Base-by-base conservation (phyloP, 1,140 invertebrate species). In the Cydia splendana region DNA sequence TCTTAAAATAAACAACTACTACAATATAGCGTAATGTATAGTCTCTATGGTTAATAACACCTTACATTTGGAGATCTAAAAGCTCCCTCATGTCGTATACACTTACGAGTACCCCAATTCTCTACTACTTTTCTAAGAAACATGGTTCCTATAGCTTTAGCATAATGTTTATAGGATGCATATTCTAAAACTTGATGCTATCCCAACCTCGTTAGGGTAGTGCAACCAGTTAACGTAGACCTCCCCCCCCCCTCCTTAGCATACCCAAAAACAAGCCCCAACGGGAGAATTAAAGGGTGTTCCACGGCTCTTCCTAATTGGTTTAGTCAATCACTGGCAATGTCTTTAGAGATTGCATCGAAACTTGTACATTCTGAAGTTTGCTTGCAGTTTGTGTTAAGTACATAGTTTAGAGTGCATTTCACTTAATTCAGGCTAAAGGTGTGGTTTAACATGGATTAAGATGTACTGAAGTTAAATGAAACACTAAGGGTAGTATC, bases 381-480 rank as follows among this genome's bases (percentile, higher is more conserved):
- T 71, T 71, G 67, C 67, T 71, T 71, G 28, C 67, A 71, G 67
- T 71, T 71, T 71, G 67, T 71, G 67, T 38, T 71, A 71, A 71
- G 30, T 71, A 38, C 67, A 71, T 71, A 71, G 67, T 71, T 71
- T 38, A 42, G 34, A 71, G 67, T 71, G 67, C 67, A 18, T 45
- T 71, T 71, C 30, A 38, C 67, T 71, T 71, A 71, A 71, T 71
- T 38, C 34, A 2, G 30, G 67, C 45, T 71, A 69, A 69, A 69
- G 67, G n/a, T 71, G 30, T 15, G 34, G 13, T 18, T 71, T 9
- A 71, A 71, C 67, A 71, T 71, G 38, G 67, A 71, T 38, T 71
- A 71, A 38, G 57, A 62, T 18, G 67, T 71, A 18, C 30, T 71
- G 30, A 34, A 34, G 65, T 67, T 34, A 34, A 67, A 38, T 77